These are phyloP conservation scores for Tachuris rubrigastra DNA, from an alignment of 2,113 vertebrate genomes.

Conservation along the genomic window DNA sequence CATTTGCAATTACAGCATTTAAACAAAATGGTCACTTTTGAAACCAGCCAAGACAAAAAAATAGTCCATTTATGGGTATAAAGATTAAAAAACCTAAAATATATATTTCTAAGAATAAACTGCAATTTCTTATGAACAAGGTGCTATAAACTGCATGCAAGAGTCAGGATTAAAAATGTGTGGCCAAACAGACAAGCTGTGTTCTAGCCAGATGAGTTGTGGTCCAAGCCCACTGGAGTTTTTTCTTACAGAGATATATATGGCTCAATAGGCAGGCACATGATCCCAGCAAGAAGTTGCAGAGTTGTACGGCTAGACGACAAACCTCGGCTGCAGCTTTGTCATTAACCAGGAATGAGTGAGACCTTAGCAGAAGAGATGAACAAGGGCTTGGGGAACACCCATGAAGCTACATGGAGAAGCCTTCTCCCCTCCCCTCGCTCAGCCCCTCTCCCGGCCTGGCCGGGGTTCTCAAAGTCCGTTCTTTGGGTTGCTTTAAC, in stretches of 20 bases:
- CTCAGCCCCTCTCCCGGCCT: background rate
- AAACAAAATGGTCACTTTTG: conserved; percentile 69
- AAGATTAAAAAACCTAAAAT: conserved; percentile 71
- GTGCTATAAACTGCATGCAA: conserved; percentile 73
- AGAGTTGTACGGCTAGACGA: conserved; percentile 27
- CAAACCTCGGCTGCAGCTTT: conserved; percentile 53
- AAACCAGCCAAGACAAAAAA: conserved; percentile 72
- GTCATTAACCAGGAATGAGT: conserved; percentile 27
- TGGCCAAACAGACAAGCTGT: conserved; percentile 53
- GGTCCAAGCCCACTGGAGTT: conserved; percentile 46
- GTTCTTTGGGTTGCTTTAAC: conserved; percentile 63
- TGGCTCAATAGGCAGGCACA: conserved; percentile 73
- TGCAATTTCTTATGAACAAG: conserved; percentile 70
- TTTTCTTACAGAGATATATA: conserved; percentile 58
- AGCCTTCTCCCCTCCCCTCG: background rate
- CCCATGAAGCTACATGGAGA: background rate
- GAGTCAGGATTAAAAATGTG: conserved; percentile 60
- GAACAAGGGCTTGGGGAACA: conserved; percentile 4
- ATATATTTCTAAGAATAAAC: conserved; percentile 69
- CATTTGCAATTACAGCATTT: conserved; percentile 62
- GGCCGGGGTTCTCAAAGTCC: conserved; percentile 13
- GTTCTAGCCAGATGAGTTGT: conserved; percentile 57
- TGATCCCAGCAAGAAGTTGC: conserved; percentile 65
- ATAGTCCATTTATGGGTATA: conserved; percentile 62
- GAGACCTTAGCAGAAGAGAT: conserved; percentile 27